Conservation (phyloP, 2,888 invertebrate species). For the Ferrisia virgata region DNA sequence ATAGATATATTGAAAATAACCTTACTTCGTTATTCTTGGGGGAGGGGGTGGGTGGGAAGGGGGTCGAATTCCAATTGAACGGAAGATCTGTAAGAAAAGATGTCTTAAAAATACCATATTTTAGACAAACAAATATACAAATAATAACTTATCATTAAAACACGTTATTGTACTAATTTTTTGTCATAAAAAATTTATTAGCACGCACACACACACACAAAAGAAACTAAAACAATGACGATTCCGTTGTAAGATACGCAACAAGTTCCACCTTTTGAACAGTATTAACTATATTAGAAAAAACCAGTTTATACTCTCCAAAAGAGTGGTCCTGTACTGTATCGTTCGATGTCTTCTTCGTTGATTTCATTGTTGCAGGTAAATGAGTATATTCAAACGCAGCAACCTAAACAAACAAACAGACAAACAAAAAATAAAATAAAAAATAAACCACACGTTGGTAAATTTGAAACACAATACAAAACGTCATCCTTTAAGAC, state of each 20-base stretch:
- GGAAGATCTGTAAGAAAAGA: background rate
- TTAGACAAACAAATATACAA: no score
- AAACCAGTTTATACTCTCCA: slow-evolving; percentile 45
- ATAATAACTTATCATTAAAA: no score
- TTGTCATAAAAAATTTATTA: no score
- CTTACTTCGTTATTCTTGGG: background rate
- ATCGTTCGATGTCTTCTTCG: background rate
- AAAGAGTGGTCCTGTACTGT: slow-evolving; percentile 44
- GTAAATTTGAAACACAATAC: background rate
- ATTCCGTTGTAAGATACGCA: slow-evolving; percentile 13
- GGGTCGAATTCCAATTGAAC: background rate
- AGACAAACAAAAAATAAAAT: background rate
- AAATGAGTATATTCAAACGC: background rate
- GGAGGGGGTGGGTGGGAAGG: no score
- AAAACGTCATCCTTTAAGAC: background rate
- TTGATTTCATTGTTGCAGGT: background rate
- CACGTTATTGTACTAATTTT: no score
- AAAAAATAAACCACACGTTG: no score
- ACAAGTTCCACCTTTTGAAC: slow-evolving; percentile 47
- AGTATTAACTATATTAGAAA: slow-evolving; percentile 40
- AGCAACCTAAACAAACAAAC: background rate
- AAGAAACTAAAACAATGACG: background rate
- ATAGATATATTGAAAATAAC: background rate
- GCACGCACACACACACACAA: background rate
- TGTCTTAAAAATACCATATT: no score